These are phyloP conservation scores for Xestia sexstrigata DNA, from an alignment of 2,888 invertebrate species.

Conservation along the genomic window DNA sequence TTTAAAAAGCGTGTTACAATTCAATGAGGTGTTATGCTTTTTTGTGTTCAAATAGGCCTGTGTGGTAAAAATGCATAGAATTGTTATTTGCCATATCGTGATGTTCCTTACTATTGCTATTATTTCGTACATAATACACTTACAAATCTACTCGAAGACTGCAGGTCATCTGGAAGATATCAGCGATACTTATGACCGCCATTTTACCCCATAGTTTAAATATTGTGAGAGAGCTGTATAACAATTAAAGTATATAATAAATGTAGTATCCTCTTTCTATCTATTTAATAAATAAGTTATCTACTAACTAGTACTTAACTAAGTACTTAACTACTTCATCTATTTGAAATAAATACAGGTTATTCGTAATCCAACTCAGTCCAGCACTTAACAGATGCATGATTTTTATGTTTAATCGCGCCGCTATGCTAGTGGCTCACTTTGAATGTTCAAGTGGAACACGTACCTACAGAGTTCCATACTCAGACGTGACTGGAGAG, in stretches of 20 bases:
- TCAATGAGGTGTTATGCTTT: neutral
- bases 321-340: too few relatives aligned
- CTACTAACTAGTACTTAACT: too few relatives aligned
- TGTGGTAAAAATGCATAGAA: neutral
- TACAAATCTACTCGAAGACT: too few relatives aligned
- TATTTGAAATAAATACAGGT: neutral
- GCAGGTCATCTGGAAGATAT: too few relatives aligned
- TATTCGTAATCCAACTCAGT: neutral
- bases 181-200: too few relatives aligned
- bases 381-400: neutral
- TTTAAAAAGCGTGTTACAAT: too few relatives aligned
- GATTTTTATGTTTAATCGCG: conserved; percentile 14
- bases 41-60: neutral
- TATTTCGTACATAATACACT: neutral
- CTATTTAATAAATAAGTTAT: too few relatives aligned
- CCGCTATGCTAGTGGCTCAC: neutral
- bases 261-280: neutral
- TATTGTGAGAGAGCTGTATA: neutral
- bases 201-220: neutral
- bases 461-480: conserved; percentile 22
- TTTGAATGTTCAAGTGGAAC: conserved; percentile 19
- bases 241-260: neutral
- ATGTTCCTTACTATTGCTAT: neutral
- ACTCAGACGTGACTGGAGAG: conserved; percentile 19
- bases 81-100: neutral